Base-by-base conservation (phyloP, 2,888 invertebrate genomes). In the Drosophila recens region DNA sequence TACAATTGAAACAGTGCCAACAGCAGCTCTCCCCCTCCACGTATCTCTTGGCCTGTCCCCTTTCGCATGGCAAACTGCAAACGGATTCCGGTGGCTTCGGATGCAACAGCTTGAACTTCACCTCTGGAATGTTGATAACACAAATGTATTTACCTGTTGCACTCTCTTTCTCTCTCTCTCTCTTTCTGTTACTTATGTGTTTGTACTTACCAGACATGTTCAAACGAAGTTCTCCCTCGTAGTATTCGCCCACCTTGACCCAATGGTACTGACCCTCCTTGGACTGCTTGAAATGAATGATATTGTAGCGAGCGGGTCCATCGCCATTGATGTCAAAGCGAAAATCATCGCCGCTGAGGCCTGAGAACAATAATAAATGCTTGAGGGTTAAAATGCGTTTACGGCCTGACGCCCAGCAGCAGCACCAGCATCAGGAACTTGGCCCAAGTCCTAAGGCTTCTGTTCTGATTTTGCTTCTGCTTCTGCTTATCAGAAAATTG, bases 281-380 rank as follows among this genome's bases (percentile, higher is more conserved):
- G 9, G 95, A 94, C 91, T 97, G 97, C 91, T 98, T 97, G 94
- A 98, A 99, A 93, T 98, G 98, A 70, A 98, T 96, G 81, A 99
- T 98, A 91, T 98, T 97, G 94, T 99, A 99, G 45, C 98, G 94
- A 0, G 98, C 97, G 0, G 98, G 98, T 0, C 98, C 98, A 89
- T 98, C 98, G 0, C 98, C 98, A 84, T 97, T 96, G 67, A 93
- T 94, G 92, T 98, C 97, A 92, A 99, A 99, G 81, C 95, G 96
- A 93, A 98, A 98, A 90, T 96, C 94, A 92, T 98, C 97, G 0
- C 97, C 97, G 80, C 97, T 97, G 33, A 98, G 93, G 90, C 98
- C 98, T 98, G 90, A 1, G 90, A 1, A 72, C 65, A 71, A 70
- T 45, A 56, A 75, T 45, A 56, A 75, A 72, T 61, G 51, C 54